Evolutionary conservation across 2,888 invertebrate genomes (phyloP).

Genomic region (Timandra comae): DNA sequence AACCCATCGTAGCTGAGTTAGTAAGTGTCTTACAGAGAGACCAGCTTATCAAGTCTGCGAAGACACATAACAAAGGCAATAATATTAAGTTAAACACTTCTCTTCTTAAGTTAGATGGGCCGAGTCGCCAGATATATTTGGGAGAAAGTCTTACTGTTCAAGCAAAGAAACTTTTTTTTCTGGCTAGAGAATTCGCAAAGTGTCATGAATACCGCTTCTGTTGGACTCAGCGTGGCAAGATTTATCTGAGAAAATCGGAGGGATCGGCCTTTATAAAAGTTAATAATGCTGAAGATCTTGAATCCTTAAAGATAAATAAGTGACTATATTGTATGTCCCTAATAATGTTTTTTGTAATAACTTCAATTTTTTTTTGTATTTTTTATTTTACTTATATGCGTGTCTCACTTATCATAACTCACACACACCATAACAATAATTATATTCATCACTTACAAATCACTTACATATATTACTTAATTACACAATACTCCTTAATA

Average conservation of each 20-base stretch:
- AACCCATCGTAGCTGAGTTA: constrained; percentile 1
- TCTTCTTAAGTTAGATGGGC: constrained; percentile 1
- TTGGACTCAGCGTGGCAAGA: background rate
- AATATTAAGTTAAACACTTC: background rate
- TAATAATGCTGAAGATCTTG: background rate
- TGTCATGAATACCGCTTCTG: background rate
- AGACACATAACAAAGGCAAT: constrained; percentile 2
- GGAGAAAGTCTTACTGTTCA: constrained; percentile 1
- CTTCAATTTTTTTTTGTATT: background rate
- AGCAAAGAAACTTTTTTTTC: constrained; percentile 1
- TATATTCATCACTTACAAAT: background rate
- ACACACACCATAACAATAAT: background rate
- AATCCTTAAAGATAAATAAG: background rate
- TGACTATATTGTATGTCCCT: background rate
- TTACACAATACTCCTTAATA: too few species aligned
- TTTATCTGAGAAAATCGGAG: constrained; percentile 2
- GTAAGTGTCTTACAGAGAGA: background rate
- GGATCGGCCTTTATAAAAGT: background rate
- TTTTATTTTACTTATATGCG: background rate
- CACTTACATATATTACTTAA: background rate
- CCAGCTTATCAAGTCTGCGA: background rate
- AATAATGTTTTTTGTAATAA: background rate
- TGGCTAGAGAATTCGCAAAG: background rate
- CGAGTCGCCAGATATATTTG: background rate
- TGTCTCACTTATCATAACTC: background rate